phyloP scores from a whole-genome alignment of 1,140 invertebrate genomes.

The Micrasema minimum region DNA sequence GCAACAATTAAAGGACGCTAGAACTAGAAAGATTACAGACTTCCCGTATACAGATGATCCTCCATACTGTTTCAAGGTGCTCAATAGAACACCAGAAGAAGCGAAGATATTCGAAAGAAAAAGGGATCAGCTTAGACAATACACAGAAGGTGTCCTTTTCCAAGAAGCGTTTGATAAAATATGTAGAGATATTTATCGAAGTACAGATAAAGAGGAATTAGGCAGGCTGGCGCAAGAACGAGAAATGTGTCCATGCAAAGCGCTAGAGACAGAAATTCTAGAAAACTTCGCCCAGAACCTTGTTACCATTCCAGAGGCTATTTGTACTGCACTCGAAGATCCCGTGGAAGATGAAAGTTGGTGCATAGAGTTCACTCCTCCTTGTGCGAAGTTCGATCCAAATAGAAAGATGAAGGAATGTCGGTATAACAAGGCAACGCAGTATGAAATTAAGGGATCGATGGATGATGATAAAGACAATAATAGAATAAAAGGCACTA shows the following conservation, averaged over 20 bases:
- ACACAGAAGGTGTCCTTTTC: conserved; percentile 18
- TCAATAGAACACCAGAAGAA: conserved; percentile 18
- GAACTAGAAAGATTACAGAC: conserved; percentile 3
- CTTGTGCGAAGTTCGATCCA: conserved; percentile 25
- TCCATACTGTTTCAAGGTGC: conserved; percentile 22
- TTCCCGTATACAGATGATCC: conserved; percentile 31
- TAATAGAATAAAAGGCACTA: not conserved
- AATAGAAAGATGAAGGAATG: conserved; percentile 12
- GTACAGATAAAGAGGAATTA: conserved; percentile 16
- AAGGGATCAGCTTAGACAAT: conserved; percentile 1
- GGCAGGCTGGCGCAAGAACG: conserved; percentile 2
- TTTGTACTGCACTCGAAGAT: not conserved
- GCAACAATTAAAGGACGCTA: conserved; percentile 21
- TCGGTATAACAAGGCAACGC: conserved; percentile 13
- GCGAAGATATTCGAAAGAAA: not conserved
- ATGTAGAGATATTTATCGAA: conserved; percentile 12
- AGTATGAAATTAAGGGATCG: conserved; percentile 11
- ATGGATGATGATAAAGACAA: conserved; percentile 16
- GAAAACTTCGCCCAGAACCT: conserved; percentile 14
- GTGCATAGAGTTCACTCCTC: conserved; percentile 33
- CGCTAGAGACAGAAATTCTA: conserved; percentile 13
- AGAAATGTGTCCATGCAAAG: conserved; percentile 8
- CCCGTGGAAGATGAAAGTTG: not conserved
- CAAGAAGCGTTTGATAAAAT: conserved; percentile 29
- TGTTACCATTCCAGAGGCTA: not conserved